phyloP scores from a whole-genome alignment of 2,113 vertebrate genomes.

The Poecile atricapillus region DNA sequence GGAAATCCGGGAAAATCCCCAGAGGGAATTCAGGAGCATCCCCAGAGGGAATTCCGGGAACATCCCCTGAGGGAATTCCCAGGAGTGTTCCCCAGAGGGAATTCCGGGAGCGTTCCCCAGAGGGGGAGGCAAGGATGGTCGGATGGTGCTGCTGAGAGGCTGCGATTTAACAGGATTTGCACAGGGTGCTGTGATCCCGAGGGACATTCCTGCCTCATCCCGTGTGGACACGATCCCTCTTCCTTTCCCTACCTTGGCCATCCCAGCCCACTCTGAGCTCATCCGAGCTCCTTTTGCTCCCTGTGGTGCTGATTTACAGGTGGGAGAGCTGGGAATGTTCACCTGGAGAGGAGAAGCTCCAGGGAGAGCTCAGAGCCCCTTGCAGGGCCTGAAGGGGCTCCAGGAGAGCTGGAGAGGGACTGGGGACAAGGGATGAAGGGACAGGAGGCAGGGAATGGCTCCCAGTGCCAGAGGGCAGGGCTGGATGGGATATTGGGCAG shows the following conservation, averaged over 20 bases:
- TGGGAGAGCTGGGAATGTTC: fast-evolving
- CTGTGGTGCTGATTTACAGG: not conserved
- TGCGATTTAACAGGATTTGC: not conserved
- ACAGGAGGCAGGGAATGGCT: not conserved
- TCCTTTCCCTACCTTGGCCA: not conserved
- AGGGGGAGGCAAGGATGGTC: too few relatives aligned
- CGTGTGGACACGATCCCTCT: not conserved
- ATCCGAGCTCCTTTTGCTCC: not conserved
- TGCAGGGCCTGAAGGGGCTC: not conserved
- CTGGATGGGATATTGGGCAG: not conserved
- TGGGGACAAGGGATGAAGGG: not conserved
- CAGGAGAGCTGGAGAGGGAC: not conserved
- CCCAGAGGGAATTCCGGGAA: not conserved
- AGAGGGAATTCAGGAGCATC: not conserved
- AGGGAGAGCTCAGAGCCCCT: not conserved
- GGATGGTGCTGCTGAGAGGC: not conserved
- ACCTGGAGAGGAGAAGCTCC: not conserved
- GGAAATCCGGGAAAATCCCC: too few relatives aligned
- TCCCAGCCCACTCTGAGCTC: not conserved
- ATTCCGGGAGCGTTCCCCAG: not conserved
- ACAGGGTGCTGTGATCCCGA: not conserved
- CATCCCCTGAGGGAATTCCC: too few relatives aligned
- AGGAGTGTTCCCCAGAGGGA: too few relatives aligned
- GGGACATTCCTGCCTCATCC: not conserved
- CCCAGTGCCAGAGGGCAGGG: not conserved